Evolutionary conservation across 35 echinoderm and acorn worm species (phyloP).

Genomic region (Diadema setosum): DNA sequence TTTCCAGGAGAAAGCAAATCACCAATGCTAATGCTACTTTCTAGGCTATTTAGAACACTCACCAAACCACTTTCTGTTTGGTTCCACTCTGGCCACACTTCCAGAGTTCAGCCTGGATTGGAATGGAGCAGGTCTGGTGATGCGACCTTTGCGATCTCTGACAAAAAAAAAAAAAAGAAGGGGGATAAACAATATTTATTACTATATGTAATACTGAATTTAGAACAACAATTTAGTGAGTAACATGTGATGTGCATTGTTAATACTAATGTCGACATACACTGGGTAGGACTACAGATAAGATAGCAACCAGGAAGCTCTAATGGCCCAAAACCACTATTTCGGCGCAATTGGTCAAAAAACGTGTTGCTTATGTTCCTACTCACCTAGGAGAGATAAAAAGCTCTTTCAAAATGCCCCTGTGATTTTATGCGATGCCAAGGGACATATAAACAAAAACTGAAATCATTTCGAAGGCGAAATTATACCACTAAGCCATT

Average conservation of each 20-base stretch:
- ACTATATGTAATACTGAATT: not conserved
- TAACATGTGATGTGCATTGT: not conserved
- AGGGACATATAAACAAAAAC: no score
- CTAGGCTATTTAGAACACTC: slow-evolving; percentile 15
- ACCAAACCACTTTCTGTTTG: slow-evolving; percentile 99
- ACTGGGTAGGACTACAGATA: not conserved
- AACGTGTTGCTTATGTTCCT: no score
- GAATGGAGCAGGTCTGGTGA: slow-evolving; percentile 70
- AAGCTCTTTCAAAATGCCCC: no score
- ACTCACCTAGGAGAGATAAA: no score
- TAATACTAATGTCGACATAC: not conserved
- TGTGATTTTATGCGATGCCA: no score
- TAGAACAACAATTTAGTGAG: not conserved
- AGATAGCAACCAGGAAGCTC: no score
- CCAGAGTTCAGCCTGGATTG: slow-evolving; percentile 69
- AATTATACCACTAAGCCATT: no score
- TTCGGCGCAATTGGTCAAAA: no score
- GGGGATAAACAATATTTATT: not conserved
- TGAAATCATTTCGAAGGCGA: no score
- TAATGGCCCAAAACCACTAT: no score
- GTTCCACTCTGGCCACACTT: slow-evolving; percentile 84
- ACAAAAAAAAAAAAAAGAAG: not conserved
- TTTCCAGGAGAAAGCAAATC: no score
- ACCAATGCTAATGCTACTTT: no score
- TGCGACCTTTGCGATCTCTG: slow-evolving; percentile 85